Percentiles rank a stretch among this genome's conserved stretches.
Conservation (phyloP, 2,113 vertebrate genomes). For the Aspiorhynchus laticeps region DNA sequence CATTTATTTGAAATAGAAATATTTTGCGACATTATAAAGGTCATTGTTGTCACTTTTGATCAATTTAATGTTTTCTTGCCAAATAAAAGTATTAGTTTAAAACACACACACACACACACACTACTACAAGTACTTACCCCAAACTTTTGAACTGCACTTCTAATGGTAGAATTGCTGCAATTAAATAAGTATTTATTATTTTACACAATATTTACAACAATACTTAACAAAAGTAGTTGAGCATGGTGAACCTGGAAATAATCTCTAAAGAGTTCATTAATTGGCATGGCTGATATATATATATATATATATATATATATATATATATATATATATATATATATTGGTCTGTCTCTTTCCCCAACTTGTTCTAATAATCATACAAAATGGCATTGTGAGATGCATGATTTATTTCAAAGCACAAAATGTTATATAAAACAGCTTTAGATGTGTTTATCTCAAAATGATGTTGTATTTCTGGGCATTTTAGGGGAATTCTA, state of each 20-base stretch:
- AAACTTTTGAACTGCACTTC: background rate
- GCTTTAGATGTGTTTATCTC: background rate
- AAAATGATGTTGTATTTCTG: background rate
- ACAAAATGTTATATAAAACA: background rate
- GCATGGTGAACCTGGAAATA: background rate
- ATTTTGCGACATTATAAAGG: background rate
- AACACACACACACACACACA: background rate
- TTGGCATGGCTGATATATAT: background rate
- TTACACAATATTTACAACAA: background rate
- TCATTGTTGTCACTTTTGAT: background rate
- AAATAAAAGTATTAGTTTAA: background rate
- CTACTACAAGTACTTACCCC: background rate
- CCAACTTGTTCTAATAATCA: background rate
- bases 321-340: no score
- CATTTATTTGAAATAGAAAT: background rate
- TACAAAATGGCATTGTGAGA: background rate
- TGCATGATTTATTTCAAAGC: background rate
- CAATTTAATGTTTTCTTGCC: background rate
- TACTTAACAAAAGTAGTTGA: background rate
- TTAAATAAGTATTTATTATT: background rate
- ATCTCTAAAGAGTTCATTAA: background rate
- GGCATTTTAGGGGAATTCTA: constrained; percentile 21
- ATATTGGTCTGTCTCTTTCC: background rate
- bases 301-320: no score
- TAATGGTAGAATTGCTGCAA: background rate